Evolutionary conservation across 2,888 invertebrate genomes (phyloP).

Genomic region (Eurytoma adleriae): DNA sequence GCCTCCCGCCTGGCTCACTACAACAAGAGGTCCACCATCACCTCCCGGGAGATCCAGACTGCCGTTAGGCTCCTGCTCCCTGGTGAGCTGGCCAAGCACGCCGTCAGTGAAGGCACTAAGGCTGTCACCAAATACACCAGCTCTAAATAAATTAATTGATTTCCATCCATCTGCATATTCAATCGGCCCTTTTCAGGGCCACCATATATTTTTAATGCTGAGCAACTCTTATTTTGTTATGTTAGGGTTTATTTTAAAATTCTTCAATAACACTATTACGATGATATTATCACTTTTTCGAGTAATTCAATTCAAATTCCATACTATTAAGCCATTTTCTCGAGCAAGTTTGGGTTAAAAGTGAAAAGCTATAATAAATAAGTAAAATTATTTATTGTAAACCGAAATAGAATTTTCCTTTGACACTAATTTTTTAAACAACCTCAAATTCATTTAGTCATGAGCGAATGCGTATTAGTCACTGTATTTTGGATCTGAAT

Average conservation of each 20-base stretch:
- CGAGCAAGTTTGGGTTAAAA: too few species aligned
- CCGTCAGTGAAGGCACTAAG: constrained; percentile 31
- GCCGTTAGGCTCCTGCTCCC: constrained; percentile 78
- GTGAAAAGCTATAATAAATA: too few species aligned
- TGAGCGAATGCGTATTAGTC: too few species aligned
- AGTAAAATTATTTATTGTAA: too few species aligned
- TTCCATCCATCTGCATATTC: neutral
- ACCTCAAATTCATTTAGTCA: too few species aligned
- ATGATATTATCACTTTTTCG: too few species aligned
- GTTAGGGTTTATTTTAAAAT: neutral
- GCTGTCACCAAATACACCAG: constrained; percentile 34
- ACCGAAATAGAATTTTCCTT: too few species aligned
- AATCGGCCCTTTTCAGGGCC: constrained; percentile 14
- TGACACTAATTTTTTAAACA: too few species aligned
- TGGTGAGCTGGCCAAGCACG: constrained; percentile 59
- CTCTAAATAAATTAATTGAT: constrained; percentile 33
- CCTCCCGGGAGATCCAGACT: constrained; percentile 82
- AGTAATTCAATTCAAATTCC: too few species aligned
- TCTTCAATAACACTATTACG: too few species aligned
- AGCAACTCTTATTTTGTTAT: neutral
- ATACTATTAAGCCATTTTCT: too few species aligned
- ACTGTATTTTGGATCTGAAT: too few species aligned
- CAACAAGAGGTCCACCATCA: constrained; percentile 79
- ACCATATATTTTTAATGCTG: neutral
- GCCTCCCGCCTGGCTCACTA: constrained; percentile 63